These are phyloP conservation scores for Diarsia mendica DNA, from an alignment of 2,888 invertebrate species.

Conservation along the genomic window DNA sequence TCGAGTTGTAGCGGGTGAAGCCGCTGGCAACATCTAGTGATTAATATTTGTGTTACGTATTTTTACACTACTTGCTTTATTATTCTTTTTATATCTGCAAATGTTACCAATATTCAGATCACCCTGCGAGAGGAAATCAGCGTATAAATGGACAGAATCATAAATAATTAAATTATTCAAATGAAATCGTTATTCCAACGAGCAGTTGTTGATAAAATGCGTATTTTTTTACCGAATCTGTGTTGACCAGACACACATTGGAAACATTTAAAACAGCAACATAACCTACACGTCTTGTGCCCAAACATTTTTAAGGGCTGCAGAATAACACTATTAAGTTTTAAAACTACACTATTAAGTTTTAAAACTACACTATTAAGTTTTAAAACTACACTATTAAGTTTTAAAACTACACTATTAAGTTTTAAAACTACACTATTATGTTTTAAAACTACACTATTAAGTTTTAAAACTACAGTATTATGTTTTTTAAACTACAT, in stretches of 20 bases:
- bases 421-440: too few species aligned
- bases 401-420: too few species aligned
- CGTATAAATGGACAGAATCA: conserved; percentile 12
- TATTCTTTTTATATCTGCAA: not conserved
- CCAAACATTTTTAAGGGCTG: conserved; percentile 30
- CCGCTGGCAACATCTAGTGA: too few species aligned
- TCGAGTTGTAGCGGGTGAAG: too few species aligned
- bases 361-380: too few species aligned
- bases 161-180: conserved; percentile 52
- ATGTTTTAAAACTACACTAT: too few species aligned
- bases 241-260: conserved; percentile 40
- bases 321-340: not conserved
- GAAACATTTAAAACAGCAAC: conserved; percentile 27
- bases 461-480: too few species aligned
- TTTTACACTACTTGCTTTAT: not conserved
- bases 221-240: conserved; percentile 46
- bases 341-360: too few species aligned
- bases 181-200: conserved; percentile 34
- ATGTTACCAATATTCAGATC: conserved; percentile 15
- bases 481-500: too few species aligned
- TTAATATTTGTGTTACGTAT: too few species aligned
- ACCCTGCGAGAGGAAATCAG: conserved; percentile 22
- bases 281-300: conserved; percentile 19
- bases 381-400: too few species aligned
- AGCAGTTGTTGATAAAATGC: conserved; percentile 35